Evolutionary conservation across 2,888 invertebrate species (phyloP).

Genomic region (Leucophora obtusa): DNA sequence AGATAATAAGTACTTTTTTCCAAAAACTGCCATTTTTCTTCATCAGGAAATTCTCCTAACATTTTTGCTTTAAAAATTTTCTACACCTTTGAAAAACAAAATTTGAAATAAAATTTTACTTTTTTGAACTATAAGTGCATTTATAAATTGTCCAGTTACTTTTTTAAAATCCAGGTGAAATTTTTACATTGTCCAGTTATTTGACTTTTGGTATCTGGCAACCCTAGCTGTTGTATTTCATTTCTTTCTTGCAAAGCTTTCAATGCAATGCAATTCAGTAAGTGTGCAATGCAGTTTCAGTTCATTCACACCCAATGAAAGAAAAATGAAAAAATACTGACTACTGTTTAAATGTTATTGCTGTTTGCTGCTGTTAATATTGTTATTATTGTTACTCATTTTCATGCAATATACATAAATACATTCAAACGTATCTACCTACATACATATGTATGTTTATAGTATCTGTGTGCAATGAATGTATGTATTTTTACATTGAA

Average conservation of each 20-base stretch:
- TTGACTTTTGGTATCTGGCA: no score
- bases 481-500: not conserved
- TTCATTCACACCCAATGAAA: conserved; percentile 62
- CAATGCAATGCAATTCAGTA: conserved; percentile 45
- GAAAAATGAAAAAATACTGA: conserved; percentile 39
- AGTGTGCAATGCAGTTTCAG: conserved; percentile 55
- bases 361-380: conserved; percentile 45
- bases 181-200: no score
- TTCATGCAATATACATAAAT: conserved; percentile 10
- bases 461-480: not conserved
- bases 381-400: conserved; percentile 53
- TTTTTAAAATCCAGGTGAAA: no score
- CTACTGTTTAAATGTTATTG: conserved; percentile 54
- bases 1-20: no score
- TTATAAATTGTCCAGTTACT: no score
- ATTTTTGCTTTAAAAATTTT: no score
- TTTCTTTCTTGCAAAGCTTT: conserved; percentile 54
- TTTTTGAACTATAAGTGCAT: no score
- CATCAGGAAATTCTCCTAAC: no score
- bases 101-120: no score
- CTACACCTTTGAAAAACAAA: no score
- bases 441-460: not conserved
- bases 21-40: no score
- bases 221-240: conserved; percentile 45
- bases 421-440: conserved; percentile 1